Evolutionary conservation across 2,888 invertebrate genomes (phyloP), one percentile per base, ranked within the genome.

Genomic region (Helobdella robusta): DNA sequence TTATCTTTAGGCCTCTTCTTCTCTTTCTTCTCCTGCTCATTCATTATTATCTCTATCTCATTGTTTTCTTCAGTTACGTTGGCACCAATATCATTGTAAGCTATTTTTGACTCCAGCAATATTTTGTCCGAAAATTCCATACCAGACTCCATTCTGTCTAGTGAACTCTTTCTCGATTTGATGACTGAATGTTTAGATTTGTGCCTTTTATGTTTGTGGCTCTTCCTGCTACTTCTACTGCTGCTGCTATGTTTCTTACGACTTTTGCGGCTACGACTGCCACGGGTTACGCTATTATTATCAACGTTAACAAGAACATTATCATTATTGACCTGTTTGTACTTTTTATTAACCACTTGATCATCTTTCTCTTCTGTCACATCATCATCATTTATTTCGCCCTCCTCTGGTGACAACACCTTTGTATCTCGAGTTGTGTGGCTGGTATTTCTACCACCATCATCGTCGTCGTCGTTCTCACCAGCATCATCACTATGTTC

Each of bases 1-100:
- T 44, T 30, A 15, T 46, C 48, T 30, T 62, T 62, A n/a, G 11
- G 28, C 50, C n/a, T 50, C 50, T 50, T 62, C 48, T 32, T 62
- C 34, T 34, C 34, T 28, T 50, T 50, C 50, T 30, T 28, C n/a
- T 50, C 50, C 44, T 20, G 15, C 32, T 62, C 25, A 2, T 50
- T 30, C 48, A 32, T 34, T 23, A 23, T 44, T 1, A 20, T 34
- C 20, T n/a, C 18, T 23, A n/a, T 4, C 1, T 3, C 56, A 8
- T 48, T 48, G 6, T n/a, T 18, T 56, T 56, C 56, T 56, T 56
- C n/a, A n/a, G n/a, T n/a, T 15, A 11, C 44, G n/a, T 40, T 40
- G n/a, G n/a, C n/a, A n/a, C n/a, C n/a, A n/a, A n/a, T n/a, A n/a
- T n/a, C n/a, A n/a, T n/a, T n/a, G 25, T 50, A n/a, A 50, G n/a